A percentile compares a stretch with the other conserved stretches of the same genome.
These are phyloP conservation scores for Gracilinanus agilis DNA, from an alignment of 2,113 vertebrate genomes.

Conservation along the genomic window DNA sequence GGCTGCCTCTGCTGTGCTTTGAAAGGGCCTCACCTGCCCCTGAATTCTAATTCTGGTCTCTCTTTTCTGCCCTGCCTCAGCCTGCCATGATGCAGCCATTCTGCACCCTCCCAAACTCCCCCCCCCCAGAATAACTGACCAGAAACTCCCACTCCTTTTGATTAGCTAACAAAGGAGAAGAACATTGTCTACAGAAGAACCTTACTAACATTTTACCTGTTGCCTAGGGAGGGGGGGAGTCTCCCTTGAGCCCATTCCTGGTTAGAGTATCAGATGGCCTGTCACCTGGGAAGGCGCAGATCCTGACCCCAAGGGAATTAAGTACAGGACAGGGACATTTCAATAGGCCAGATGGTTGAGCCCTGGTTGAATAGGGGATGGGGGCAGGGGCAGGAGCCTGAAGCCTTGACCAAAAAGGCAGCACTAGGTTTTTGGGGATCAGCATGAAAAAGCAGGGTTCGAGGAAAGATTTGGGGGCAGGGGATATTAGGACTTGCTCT, in stretches of 20 bases:
- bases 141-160: background rate
- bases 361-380: background rate
- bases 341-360: background rate
- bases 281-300: background rate
- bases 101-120: too few relatives aligned
- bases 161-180: background rate
- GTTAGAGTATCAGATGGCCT: background rate
- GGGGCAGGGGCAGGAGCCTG: background rate
- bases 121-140: background rate
- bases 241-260: background rate
- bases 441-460: background rate
- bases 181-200: background rate
- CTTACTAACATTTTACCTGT: background rate
- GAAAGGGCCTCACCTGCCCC: conserved; percentile 1
- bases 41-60: background rate
- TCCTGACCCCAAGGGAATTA: background rate
- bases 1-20: background rate
- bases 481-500: background rate
- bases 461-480: background rate
- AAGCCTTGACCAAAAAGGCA: background rate
- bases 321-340: background rate
- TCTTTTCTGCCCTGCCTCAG: background rate
- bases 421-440: background rate
- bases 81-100: background rate
- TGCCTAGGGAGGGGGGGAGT: background rate